Percentiles rank a stretch among this genome's conserved stretches.
These are phyloP conservation scores for Hirundo rustica DNA, from an alignment of 2,797 vertebrate genomes.

Conservation along the genomic window DNA sequence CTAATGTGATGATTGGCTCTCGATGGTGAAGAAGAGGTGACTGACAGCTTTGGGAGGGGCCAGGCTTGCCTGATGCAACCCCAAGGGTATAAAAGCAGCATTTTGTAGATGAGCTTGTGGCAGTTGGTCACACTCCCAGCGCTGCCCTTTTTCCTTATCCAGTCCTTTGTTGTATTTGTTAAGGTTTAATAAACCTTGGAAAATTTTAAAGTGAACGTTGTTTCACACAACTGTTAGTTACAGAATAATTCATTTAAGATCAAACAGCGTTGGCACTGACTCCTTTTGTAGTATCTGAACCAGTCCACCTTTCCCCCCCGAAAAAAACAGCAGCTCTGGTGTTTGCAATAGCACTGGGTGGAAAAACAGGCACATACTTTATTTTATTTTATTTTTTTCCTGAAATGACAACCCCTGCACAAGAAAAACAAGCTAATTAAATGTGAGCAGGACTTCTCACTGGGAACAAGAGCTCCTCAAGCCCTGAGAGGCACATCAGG, in stretches of 20 bases:
- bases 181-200: background rate
- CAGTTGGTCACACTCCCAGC: background rate
- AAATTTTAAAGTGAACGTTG: background rate
- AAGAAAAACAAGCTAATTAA: conserved; percentile 29
- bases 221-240: background rate
- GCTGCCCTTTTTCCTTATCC: background rate
- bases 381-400: background rate
- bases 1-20: background rate
- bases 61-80: background rate
- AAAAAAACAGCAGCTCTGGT: background rate
- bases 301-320: background rate
- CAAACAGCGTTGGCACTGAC: background rate
- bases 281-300: background rate
- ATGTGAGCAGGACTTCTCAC: background rate
- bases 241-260: background rate
- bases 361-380: background rate
- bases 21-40: background rate
- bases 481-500: background rate
- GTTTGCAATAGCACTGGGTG: background rate
- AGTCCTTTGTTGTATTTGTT: background rate
- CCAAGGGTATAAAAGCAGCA: background rate
- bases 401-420: background rate
- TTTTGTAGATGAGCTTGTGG: background rate
- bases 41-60: background rate
- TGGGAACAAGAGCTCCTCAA: background rate